These are phyloP conservation scores for Lutjanus erythropterus DNA, from an alignment of 2,113 vertebrate genomes.

Conservation along the genomic window DNA sequence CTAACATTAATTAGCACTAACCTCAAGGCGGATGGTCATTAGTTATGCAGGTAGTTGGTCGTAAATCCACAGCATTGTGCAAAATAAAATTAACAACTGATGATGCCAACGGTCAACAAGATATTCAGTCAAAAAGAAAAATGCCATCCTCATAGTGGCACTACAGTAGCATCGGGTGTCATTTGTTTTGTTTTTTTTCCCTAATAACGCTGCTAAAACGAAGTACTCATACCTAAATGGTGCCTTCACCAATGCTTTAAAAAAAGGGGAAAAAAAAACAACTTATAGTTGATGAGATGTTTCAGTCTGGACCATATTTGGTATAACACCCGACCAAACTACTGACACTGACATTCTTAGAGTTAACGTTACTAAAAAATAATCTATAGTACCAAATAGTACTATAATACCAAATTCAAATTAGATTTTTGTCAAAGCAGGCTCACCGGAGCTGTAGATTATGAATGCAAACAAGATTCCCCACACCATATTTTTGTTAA, in stretches of 20 bases:
- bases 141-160: no score
- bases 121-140: neutral
- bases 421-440: neutral
- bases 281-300: neutral
- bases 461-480: no score
- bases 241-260: no score
- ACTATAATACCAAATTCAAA: neutral
- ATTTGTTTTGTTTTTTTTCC: no score
- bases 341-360: neutral
- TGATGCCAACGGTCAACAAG: neutral
- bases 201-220: no score
- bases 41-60: neutral
- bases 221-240: no score
- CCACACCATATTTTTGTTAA: neutral
- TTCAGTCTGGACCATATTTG: neutral
- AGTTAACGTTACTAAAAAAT: no score
- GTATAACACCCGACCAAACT: no score
- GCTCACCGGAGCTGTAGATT: no score
- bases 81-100: neutral
- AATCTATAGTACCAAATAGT: no score
- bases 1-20: neutral
- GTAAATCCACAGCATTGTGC: neutral
- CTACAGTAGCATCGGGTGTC: no score
- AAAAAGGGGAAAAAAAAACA: no score
- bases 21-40: neutral